Percentiles rank a stretch among this genome's conserved stretches.
Evolutionary conservation across 2,888 invertebrate genomes (phyloP).

Genomic region (Amblyteles armatorius): DNA sequence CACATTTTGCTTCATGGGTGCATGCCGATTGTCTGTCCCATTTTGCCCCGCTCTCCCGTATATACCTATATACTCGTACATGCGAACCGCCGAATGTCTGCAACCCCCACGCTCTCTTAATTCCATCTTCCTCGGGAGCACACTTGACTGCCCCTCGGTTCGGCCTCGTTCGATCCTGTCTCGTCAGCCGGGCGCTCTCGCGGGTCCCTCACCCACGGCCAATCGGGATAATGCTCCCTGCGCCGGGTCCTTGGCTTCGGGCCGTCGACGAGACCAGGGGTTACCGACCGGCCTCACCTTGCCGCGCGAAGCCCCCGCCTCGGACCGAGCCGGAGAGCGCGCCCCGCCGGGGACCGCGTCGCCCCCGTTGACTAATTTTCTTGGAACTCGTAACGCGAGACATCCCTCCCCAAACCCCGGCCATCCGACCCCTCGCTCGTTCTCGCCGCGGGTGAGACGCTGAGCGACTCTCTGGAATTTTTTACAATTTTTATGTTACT

Average conservation of each 20-base stretch:
- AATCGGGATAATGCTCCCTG: conserved; percentile 69
- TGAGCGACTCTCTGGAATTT: conserved; percentile 1
- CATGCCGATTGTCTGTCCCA: too few species aligned
- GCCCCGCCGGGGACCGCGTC: not conserved
- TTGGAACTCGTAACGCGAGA: conserved; percentile 67
- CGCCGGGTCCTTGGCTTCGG: conserved; percentile 67
- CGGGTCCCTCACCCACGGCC: conserved; percentile 63
- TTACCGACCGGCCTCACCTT: conserved; percentile 62
- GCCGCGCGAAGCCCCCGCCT: conserved; percentile 18
- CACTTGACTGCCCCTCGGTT: conserved; percentile 35
- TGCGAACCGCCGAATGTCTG: not conserved
- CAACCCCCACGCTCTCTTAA: conserved; percentile 17
- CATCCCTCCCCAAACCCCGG: conserved; percentile 44
- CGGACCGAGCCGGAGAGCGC: not conserved
- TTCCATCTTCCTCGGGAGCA: conserved; percentile 26
- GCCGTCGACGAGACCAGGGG: conserved; percentile 64
- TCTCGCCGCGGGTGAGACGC: not conserved
- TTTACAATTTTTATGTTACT: not conserved
- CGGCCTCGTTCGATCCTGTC: conserved; percentile 64
- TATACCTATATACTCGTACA: not conserved
- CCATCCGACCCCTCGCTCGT: conserved; percentile 16
- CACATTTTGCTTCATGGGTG: too few species aligned
- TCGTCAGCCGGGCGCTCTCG: conserved; percentile 55
- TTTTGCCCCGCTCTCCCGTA: too few species aligned
- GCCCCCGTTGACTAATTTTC: conserved; percentile 68